phyloP scores from a whole-genome alignment of 2,113 vertebrate species.

The Fulica atra region DNA sequence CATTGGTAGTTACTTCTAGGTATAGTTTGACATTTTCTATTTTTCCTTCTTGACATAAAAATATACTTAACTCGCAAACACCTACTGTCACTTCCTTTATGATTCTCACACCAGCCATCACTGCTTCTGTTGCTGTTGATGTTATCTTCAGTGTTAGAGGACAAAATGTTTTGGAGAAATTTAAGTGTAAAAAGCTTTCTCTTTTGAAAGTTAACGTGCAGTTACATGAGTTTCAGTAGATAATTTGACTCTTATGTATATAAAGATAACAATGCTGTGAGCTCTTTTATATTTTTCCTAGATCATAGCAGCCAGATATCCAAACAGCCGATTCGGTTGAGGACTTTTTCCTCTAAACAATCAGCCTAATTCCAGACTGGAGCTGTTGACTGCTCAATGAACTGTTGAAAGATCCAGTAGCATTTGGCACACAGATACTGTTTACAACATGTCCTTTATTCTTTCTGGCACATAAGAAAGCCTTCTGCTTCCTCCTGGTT shows the following conservation, averaged over 20 bases:
- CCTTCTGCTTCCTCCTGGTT: slow-evolving; percentile 21
- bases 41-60: slow-evolving; percentile 34
- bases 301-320: background rate
- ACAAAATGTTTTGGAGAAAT: slow-evolving; percentile 28
- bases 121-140: slow-evolving; percentile 1
- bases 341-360: background rate
- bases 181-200: background rate
- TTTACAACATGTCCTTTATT: slow-evolving; percentile 23
- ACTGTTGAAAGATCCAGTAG: slow-evolving; percentile 5
- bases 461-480: background rate
- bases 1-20: slow-evolving; percentile 24
- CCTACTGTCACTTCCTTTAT: slow-evolving; percentile 21
- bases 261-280: background rate
- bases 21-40: slow-evolving; percentile 30
- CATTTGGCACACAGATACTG: background rate
- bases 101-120: slow-evolving; percentile 47
- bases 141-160: background rate
- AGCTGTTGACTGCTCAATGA: slow-evolving; percentile 26
- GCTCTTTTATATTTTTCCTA: background rate
- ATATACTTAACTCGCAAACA: slow-evolving; percentile 5
- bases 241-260: background rate
- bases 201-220: background rate
- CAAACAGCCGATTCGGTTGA: background rate
- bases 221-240: background rate
- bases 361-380: background rate